Evolutionary conservation across 2,797 vertebrate genomes (phyloP), one percentile per base, ranked within the genome.

Genomic region (Phoeniculus purpureus): DNA sequence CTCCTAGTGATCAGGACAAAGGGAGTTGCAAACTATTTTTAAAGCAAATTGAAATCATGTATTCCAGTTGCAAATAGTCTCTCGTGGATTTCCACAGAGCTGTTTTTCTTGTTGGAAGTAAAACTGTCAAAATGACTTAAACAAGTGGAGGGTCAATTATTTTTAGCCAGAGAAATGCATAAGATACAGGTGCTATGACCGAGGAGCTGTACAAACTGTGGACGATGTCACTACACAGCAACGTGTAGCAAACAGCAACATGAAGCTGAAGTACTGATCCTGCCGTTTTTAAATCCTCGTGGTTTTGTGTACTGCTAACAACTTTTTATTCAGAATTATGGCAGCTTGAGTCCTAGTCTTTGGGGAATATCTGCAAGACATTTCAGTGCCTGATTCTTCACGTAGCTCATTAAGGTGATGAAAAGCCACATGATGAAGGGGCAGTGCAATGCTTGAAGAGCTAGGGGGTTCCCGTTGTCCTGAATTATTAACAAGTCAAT

Each of bases 401-500:
- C 91, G 95, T 51, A 91, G 84, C 96, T 97, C 97, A 94, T 97
- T 96, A 96, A 84, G 90, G 95, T 93, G 95, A 97, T 96, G 87
- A 97, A 97, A 97, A 97, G 87, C 68, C 84, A 82, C 70, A 73
- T 26, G 94, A 96, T 87, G 94, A 96, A 94, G 97, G 96, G 96
- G 71, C 93, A 97, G 94, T 74, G 74, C 91, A 89, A 81, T 83
- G 90, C 94, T 87, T 59, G 94, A 96, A 96, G 95, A 97, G 94
- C 91, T 86, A 91, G 95, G 96, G 37, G 95, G 94, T 96, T 97
- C 93, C 96, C 94, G 87, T 94, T 93, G 73, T 85, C 85, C 84
- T 98, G 94, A 97, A 98, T 98, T 97, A 98, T 98, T 98, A 94
- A 98, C 81, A 31, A 96, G 95, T 94, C 95, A 85, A 93, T 97